phyloP scores from a whole-genome alignment of 2,797 vertebrate species.

The Clarias pachynema region DNA sequence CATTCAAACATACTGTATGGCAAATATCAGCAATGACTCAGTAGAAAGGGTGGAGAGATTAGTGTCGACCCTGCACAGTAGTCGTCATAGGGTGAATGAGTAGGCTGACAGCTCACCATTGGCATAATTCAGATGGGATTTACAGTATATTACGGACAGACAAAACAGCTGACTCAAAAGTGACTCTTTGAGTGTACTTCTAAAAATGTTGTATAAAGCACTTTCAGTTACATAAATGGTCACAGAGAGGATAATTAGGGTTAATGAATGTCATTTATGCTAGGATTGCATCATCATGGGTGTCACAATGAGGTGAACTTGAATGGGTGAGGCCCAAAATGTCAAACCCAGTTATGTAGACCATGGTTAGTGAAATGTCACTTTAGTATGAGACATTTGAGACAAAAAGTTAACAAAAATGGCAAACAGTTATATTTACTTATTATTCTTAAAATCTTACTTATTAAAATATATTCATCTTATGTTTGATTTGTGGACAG shows the following conservation, averaged over 20 bases:
- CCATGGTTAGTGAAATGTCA: not conserved
- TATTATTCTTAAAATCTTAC: not conserved
- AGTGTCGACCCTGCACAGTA: conserved; percentile 33
- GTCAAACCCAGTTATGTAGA: not conserved
- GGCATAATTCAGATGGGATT: conserved; percentile 12
- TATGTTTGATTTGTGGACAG: not conserved
- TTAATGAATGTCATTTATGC: conserved; percentile 5
- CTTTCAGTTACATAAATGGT: conserved; percentile 24
- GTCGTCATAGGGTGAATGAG: conserved; percentile 19
- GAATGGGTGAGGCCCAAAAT: not conserved
- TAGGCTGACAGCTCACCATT: conserved; percentile 30
- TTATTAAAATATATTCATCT: not conserved
- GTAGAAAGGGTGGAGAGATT: conserved; percentile 35
- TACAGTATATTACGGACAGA: conserved; percentile 10
- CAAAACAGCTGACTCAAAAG: conserved; percentile 27
- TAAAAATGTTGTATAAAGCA: conserved; percentile 18
- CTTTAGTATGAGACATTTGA: not conserved
- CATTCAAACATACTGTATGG: conserved; percentile 28
- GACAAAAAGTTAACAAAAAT: not conserved
- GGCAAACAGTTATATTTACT: not conserved
- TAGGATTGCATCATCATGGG: not conserved
- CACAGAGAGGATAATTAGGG: not conserved
- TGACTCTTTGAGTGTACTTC: not conserved
- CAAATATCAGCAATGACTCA: conserved; percentile 52
- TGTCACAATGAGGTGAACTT: not conserved